Percentiles rank a stretch among this genome's conserved stretches.
Evolutionary conservation across 2,797 vertebrate species (phyloP).

Genomic region (Acropternis orthonyx): DNA sequence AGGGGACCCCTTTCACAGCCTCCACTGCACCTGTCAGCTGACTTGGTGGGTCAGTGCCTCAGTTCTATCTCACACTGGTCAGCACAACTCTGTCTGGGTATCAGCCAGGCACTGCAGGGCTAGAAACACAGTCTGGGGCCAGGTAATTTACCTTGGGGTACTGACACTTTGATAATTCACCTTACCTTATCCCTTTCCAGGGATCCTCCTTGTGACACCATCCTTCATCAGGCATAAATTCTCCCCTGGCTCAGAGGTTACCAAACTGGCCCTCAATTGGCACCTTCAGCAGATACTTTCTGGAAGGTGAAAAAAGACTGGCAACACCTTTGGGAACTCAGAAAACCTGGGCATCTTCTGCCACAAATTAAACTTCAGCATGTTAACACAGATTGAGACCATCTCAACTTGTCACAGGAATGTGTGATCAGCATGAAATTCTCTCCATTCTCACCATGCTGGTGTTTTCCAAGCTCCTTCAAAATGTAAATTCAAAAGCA

Average conservation of each 20-base stretch:
- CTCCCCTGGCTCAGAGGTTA: neutral
- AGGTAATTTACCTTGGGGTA: neutral
- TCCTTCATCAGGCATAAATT: neutral
- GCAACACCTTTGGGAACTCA: neutral
- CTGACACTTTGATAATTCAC: neutral
- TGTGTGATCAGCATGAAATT: neutral
- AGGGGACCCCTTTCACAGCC: neutral
- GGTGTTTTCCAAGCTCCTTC: neutral
- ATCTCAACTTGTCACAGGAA: neutral
- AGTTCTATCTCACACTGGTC: neutral
- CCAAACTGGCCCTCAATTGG: neutral
- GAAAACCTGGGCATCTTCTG: neutral
- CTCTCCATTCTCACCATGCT: neutral
- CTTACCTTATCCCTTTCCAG: neutral
- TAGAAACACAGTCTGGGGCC: neutral
- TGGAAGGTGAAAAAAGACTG: neutral
- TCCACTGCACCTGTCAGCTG: neutral
- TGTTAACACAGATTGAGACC: neutral
- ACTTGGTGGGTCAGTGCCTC: neutral
- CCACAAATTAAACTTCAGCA: neutral
- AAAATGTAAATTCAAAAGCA: neutral
- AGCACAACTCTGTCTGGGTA: neutral
- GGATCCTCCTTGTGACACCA: neutral
- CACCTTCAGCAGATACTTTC: neutral
- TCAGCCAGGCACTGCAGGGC: neutral